These are phyloP conservation scores for Oceanodroma tethys DNA, from an alignment of 2,113 vertebrate genomes.

Conservation along the genomic window DNA sequence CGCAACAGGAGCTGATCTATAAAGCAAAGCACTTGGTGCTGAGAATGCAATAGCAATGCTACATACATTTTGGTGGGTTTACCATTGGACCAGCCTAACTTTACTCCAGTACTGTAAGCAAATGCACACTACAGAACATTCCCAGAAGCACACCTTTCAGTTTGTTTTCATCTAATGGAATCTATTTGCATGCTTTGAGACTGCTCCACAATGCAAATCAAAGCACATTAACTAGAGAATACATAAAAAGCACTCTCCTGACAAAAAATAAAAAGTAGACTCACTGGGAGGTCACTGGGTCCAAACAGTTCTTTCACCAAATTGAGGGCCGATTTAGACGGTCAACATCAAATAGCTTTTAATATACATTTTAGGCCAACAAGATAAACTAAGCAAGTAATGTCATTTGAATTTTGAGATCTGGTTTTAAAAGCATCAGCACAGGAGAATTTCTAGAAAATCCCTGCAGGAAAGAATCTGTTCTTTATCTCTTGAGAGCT, in stretches of 20 bases:
- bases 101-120: background rate
- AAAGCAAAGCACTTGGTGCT: background rate
- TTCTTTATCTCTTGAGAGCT: background rate
- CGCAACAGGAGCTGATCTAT: background rate
- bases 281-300: background rate
- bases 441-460: background rate
- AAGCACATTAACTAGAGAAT: background rate
- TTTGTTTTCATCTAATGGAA: background rate
- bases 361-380: background rate
- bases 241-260: background rate
- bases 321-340: background rate
- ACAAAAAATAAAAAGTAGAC: background rate
- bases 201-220: background rate
- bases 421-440: background rate
- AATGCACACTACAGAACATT: background rate
- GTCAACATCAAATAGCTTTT: background rate
- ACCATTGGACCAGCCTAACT: background rate
- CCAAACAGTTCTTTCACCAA: background rate
- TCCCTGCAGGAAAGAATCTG: background rate
- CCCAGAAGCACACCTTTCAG: background rate
- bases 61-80: background rate
- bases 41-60: background rate
- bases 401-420: background rate
- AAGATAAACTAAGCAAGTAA: background rate
- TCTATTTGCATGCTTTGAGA: background rate